phyloP scores from a whole-genome alignment of 2,113 vertebrate genomes.

The Saccopteryx bilineata region DNA sequence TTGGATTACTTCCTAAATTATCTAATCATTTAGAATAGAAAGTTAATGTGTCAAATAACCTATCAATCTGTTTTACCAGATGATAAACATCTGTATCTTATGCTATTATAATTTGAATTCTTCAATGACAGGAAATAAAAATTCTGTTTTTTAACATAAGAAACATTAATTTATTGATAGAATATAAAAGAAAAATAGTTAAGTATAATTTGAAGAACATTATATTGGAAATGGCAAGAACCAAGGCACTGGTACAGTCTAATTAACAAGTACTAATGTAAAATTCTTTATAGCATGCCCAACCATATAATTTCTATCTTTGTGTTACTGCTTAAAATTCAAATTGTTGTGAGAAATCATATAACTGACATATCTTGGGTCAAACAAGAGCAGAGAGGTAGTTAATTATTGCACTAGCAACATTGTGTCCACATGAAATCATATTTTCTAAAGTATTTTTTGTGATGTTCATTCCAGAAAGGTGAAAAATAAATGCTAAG shows the following conservation, averaged over 20 bases:
- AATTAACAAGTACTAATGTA: background rate
- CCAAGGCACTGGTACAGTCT: background rate
- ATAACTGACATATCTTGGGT: background rate
- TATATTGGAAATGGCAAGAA: background rate
- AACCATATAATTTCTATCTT: background rate
- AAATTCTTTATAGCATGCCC: background rate
- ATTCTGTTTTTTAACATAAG: background rate
- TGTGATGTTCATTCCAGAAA: background rate
- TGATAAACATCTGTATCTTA: slow-evolving; percentile 1
- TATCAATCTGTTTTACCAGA: background rate
- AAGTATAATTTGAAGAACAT: background rate
- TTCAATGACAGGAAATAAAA: background rate
- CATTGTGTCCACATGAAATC: background rate
- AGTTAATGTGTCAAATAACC: background rate
- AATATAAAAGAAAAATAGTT: background rate
- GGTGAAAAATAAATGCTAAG: background rate
- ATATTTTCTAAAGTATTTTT: background rate
- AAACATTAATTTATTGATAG: background rate
- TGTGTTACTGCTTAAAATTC: background rate
- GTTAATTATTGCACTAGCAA: background rate
- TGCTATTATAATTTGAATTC: background rate
- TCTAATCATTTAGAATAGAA: background rate
- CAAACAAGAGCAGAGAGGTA: background rate
- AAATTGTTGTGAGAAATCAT: background rate
- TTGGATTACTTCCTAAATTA: background rate